phyloP scores from a whole-genome alignment of 2,888 invertebrate species.

The Chrysolina haemoptera region DNA sequence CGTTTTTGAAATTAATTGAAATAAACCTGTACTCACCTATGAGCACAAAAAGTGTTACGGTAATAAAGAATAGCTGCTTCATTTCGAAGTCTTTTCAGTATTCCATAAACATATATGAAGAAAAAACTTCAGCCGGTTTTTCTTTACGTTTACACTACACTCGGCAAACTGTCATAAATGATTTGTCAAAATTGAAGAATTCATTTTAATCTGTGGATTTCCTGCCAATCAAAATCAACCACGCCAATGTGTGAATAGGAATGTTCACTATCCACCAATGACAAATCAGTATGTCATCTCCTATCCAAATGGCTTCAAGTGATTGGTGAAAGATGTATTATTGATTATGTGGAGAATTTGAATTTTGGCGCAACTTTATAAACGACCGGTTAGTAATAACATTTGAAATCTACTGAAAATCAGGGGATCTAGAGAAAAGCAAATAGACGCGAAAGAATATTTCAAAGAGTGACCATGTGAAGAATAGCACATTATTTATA shows the following conservation, averaged over 20 bases:
- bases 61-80: conserved; percentile 63
- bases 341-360: conserved; percentile 26
- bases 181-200: conserved; percentile 15
- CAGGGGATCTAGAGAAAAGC: too few relatives aligned
- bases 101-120: conserved; percentile 42
- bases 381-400: too few relatives aligned
- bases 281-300: conserved; percentile 47
- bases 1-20: background rate
- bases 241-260: conserved; percentile 58
- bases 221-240: conserved; percentile 61
- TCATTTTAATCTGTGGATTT: background rate
- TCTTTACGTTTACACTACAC: conserved; percentile 20
- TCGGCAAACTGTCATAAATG: conserved; percentile 26
- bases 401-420: too few relatives aligned
- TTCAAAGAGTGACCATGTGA: too few relatives aligned
- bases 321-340: conserved; percentile 56
- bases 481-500: too few relatives aligned
- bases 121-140: conserved; percentile 37
- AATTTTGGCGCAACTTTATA: background rate
- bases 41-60: conserved; percentile 60
- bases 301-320: conserved; percentile 64
- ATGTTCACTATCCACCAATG: conserved; percentile 51
- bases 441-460: too few relatives aligned
- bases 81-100: conserved; percentile 54
- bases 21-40: conserved; percentile 58